Base-by-base conservation (phyloP, 2,797 vertebrate genomes). In the Mycteria americana region DNA sequence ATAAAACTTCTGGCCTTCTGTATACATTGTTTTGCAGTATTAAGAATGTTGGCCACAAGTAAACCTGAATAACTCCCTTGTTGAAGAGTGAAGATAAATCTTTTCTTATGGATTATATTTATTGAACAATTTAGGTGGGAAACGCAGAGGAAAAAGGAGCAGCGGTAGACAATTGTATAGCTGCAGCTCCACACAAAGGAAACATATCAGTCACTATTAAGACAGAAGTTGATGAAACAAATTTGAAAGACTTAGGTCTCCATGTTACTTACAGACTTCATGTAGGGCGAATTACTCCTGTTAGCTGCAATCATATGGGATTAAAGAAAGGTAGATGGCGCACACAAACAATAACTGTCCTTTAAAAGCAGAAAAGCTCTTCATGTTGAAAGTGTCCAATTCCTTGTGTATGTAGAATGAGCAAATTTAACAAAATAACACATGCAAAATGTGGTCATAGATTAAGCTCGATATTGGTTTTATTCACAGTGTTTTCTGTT, bases 151-250 rank as follows among this genome's bases (percentile, higher is more conserved):
- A 57, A 85, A 93, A 94, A 84, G 76, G 54, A 94, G 73, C 88
- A 59, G 33, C 1, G 2, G 30, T 69, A 80, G 78, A 53, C 56
- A 83, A 89, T 80, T 69, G 43, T 83, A 28, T 75, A 59, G 89
- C 82, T 95, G 81, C 68, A 95, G 75, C 62, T 69, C 81, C 74
- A 46, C 67, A 62, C 81, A 72, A 91, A 91, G 81, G 81, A 95
- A 92, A 85, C 35, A 2, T 87, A 96, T 93, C 94, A 84, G 63
- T 93, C 83, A 93, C 95, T 95, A 67, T 92, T 87, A 95, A 94
- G 88, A 82, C n/a, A 93, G 83, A 88, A 79, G 78, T 51, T 95
- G 85, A 93, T 78, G 84, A 93, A 89, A 76, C 91, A 87, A 50
- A 77, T 91, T 93, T 74, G 53, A 92, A 97, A 96, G 85, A 90